Base-by-base conservation (phyloP, 1,140 invertebrate genomes). In the Macrobrachium rosenbergii region DNA sequence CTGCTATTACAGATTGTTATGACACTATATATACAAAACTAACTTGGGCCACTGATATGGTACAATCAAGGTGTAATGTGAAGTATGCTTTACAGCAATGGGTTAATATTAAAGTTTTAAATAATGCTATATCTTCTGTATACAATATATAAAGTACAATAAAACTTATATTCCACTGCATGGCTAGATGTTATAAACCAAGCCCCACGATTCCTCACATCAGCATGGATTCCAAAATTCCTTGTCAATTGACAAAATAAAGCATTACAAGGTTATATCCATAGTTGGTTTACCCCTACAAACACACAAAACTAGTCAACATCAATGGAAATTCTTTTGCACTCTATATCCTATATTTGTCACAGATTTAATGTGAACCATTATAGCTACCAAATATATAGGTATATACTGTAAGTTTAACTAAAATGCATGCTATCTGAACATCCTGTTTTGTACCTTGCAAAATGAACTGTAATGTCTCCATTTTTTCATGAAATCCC, bases 21-120 rank as follows among this genome's bases (percentile, higher is more conserved):
- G 60, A 80, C 62, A 60, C 77, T 79, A 79, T 79, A 21, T 79
- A 79, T 59, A 79, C 23, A 59, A 23, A n/a, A 60, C 77, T 79
- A 79, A 79, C 45, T 45, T 79, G 77, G 77, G 17, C 59, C 77
- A 79, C 77, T 79, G 77, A 79, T 79, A 79, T 79, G 77, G 77
- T 79, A 79, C 77, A 79, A 60, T 79, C 77, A 79, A 79, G 77
- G 43, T 80, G 43, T 63, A 79, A 79, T 59, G 59, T 63, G 62
- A 62, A 80, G 78, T 80, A 62, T 80, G 64, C 78, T 80, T 23
- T 80, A 80, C 78, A 80, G 62, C 19, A 64, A 80, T 60, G 62
- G 60, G 78, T 80, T 37, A 60, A 60, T 60, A 37, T 21, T 21
- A 37, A 52, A 58, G 43, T 62, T 63, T 80, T 16, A n/a, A 17